Conservation (phyloP, 2,888 invertebrate genomes). For the Diadegma fenestrale region DNA sequence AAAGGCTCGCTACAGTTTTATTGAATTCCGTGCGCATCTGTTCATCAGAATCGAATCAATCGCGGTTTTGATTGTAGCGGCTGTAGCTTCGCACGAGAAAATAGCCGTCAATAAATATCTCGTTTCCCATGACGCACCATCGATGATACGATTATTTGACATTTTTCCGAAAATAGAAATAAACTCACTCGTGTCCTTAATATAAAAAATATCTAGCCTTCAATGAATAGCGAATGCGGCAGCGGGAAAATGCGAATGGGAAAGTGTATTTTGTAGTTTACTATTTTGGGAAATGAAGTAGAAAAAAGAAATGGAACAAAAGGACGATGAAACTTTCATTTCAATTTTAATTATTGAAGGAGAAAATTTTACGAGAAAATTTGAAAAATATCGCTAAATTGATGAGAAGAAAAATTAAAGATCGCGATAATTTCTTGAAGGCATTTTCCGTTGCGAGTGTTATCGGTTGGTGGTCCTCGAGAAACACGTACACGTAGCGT, state of each 20-base stretch:
- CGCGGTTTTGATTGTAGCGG: too few species aligned
- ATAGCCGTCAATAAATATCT: neutral
- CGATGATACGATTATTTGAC: neutral
- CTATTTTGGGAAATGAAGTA: neutral
- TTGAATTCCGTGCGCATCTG: neutral
- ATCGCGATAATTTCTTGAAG: neutral
- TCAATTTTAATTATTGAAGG: neutral
- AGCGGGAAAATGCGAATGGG: too few species aligned
- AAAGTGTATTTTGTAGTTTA: neutral
- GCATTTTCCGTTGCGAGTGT: neutral
- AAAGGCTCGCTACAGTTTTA: neutral
- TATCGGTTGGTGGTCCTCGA: neutral
- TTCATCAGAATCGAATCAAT: neutral
- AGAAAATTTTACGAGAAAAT: neutral
- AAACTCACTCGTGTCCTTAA: neutral
- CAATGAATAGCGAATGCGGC: neutral
- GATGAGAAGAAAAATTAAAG: neutral
- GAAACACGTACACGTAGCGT: constrained; percentile 7
- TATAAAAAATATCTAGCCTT: neutral
- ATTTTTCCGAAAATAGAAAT: neutral
- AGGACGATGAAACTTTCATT: neutral
- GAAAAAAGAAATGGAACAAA: neutral
- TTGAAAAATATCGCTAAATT: neutral
- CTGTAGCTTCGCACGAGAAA: neutral
- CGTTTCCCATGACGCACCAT: neutral